Percentiles rank a stretch among this genome's conserved stretches.
Evolutionary conservation across 2,888 invertebrate genomes (phyloP).

Genomic region (Cheilosia urbana): DNA sequence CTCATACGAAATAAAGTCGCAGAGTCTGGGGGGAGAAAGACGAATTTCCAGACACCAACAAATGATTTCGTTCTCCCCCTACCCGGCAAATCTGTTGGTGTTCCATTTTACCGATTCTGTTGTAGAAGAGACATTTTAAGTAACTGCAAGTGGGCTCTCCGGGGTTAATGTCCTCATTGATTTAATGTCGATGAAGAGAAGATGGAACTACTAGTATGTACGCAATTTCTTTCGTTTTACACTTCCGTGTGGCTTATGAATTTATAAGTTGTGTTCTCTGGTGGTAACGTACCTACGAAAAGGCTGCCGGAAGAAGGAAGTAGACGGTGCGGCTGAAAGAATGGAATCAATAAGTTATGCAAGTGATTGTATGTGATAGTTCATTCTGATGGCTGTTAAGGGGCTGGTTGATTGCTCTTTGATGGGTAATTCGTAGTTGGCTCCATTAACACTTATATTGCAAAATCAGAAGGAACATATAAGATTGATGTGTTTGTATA

Average conservation of each 20-base stretch:
- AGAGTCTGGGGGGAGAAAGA: neutral
- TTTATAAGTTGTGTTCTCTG: neutral
- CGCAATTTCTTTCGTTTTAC: constrained; percentile 50
- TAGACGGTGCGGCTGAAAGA: neutral
- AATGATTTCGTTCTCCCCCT: neutral
- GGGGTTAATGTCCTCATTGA: constrained; percentile 63
- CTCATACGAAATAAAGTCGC: constrained; percentile 44
- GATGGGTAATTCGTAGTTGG: neutral
- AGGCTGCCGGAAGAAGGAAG: constrained; percentile 3
- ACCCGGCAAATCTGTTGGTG: neutral
- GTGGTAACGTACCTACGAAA: neutral
- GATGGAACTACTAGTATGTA: constrained; percentile 43
- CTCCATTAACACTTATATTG: neutral
- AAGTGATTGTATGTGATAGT: neutral
- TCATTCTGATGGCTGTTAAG: constrained; percentile 3
- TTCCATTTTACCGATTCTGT: neutral
- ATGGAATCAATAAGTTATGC: constrained; percentile 26
- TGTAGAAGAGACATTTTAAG: constrained; percentile 31
- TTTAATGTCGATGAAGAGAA: constrained; percentile 34
- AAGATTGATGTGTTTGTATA: no score
- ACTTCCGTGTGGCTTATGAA: constrained; percentile 20
- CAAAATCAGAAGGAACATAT: no score
- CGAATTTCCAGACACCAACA: constrained; percentile 47
- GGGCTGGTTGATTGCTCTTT: constrained; percentile 11
- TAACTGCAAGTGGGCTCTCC: constrained; percentile 44